Percentiles rank a stretch among this genome's conserved stretches.
Evolutionary conservation across 2,888 invertebrate genomes (phyloP).

Genomic region (Pollenia labialis): DNA sequence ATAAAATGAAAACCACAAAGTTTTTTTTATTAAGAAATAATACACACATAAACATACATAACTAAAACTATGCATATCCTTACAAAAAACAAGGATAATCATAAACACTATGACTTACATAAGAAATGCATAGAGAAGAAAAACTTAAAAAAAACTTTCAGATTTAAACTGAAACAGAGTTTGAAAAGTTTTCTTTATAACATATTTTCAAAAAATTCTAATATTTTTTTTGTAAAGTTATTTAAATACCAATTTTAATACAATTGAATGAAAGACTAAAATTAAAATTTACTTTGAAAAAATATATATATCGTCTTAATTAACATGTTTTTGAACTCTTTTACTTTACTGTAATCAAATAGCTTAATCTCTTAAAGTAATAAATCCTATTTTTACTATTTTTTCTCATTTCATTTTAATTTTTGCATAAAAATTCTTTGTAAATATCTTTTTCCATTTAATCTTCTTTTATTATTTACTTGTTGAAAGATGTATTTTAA

Average conservation of each 20-base stretch:
- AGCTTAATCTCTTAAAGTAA: constrained; percentile 19
- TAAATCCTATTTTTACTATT: constrained; percentile 35
- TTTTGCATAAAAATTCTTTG: not conserved
- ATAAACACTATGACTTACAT: constrained; percentile 5
- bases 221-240: no score
- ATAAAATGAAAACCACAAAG: constrained; percentile 20
- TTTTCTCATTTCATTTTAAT: not conserved
- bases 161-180: constrained; percentile 19
- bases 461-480: constrained; percentile 44
- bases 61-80: not conserved
- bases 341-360: not conserved
- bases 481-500: constrained; percentile 59
- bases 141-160: constrained; percentile 7
- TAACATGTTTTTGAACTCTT: constrained; percentile 8
- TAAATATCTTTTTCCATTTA: constrained; percentile 49
- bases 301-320: no score
- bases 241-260: no score
- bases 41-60: not conserved
- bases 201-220: no score
- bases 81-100: not conserved
- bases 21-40: constrained; percentile 23
- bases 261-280: no score
- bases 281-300: no score
- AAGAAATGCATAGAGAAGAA: not conserved
- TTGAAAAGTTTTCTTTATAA: not conserved